Percentiles rank a stretch among this genome's conserved stretches.
Conservation (phyloP, 37 sponge, comb jelly and placozoan genomes). For the Ephydatia muelleri region DNA sequence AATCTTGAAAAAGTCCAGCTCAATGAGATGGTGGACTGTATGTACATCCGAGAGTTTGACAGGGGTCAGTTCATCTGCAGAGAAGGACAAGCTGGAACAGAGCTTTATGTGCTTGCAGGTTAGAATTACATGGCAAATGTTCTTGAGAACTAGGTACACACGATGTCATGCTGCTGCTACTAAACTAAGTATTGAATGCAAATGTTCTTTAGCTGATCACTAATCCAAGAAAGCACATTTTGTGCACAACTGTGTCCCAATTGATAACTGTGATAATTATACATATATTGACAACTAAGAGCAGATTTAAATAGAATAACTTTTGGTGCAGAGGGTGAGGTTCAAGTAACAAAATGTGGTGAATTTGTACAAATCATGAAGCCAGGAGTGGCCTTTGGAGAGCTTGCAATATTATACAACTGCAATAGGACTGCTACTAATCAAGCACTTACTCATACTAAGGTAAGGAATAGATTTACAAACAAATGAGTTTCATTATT, state of each 20-base stretch:
- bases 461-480: conserved; percentile 28
- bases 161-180: too few relatives aligned
- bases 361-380: conserved; percentile 74
- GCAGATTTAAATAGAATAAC: neutral
- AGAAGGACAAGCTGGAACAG: conserved; percentile 91
- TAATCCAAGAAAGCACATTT: too few relatives aligned
- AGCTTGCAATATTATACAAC: conserved; percentile 98
- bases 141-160: too few relatives aligned
- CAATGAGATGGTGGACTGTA: conserved; percentile 92
- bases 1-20: conserved; percentile 92
- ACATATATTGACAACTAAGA: neutral
- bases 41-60: conserved; percentile 78
- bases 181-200: too few relatives aligned
- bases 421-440: conserved; percentile 94
- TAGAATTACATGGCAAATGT: neutral
- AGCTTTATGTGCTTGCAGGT: conserved; percentile 92
- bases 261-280: neutral
- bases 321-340: conserved; percentile 75
- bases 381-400: conserved; percentile 92
- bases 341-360: conserved; percentile 90
- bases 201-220: too few relatives aligned
- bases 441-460: conserved; percentile 62
- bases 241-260: too few relatives aligned
- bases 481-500: neutral
- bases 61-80: conserved; percentile 83